A percentile compares a stretch with the other conserved stretches of the same genome.
Evolutionary conservation across 2,888 invertebrate genomes (phyloP).

Genomic region (Gordius sp.): DNA sequence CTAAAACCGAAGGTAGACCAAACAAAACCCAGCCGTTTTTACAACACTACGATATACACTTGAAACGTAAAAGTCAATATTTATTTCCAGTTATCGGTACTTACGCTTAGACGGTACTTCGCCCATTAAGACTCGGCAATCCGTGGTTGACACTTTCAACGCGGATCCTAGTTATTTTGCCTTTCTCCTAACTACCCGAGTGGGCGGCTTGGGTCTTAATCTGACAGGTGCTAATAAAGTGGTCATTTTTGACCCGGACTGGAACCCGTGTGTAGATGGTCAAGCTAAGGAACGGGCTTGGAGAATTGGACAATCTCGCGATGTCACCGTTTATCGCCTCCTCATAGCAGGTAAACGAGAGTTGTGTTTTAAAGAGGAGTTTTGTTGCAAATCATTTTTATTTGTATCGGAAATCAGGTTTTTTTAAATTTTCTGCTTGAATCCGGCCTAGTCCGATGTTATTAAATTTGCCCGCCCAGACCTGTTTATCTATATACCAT

Average conservation of each 20-base stretch:
- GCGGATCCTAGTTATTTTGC: background rate
- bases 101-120: background rate
- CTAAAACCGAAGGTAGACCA: no score
- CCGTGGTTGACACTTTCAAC: background rate
- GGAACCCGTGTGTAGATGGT: conserved; percentile 10
- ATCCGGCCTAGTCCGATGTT: no score
- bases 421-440: no score
- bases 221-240: background rate
- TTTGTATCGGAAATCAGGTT: no score
- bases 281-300: conserved; percentile 12
- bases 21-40: no score
- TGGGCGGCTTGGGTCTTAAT: conserved; percentile 12
- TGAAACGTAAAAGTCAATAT: no score
- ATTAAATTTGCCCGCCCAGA: no score
- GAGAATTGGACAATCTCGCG: background rate
- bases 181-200: conserved; percentile 1
- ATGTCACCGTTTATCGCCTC: conserved; percentile 4
- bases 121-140: background rate
- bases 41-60: no score
- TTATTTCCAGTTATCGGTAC: background rate
- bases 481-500: no score
- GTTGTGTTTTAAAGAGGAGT: no score
- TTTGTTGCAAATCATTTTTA: no score
- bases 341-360: conserved; percentile 2
- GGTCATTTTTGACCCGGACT: conserved; percentile 6